Evolutionary conservation across 2,888 invertebrate species (phyloP), one percentile per base, ranked within the genome.

Genomic region (Plagodis pulveraria): DNA sequence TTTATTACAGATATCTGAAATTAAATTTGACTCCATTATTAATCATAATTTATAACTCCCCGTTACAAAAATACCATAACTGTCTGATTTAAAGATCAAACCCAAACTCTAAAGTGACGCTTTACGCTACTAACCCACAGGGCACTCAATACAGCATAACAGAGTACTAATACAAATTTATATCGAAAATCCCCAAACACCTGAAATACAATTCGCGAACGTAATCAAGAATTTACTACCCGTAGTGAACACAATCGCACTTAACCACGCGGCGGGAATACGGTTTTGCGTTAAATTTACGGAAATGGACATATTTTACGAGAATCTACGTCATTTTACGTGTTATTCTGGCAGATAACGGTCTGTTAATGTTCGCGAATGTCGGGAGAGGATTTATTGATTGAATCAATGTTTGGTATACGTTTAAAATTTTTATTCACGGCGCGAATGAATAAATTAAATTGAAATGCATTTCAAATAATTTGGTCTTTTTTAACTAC

Each of bases 181-280:
- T 10, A 9, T 8, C 40, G 40, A 50, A 12, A 33, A 50, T 6
- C 50, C 41, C n/a, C 8, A 50, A 49, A 11, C 34, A 1, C 11
- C 34, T 50, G 34, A 50, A 41, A 34, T 40, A 34, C n/a, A 10
- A 50, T 33, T 11, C 0, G 5, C 33, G 56, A 53, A 48, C 9
- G 38, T 57, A 62, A 62, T 54, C 53, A 62, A 53, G 45, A 54
- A 57, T 62, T 62, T 57, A 62, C 57, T 57, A 35, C 53, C 35
- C 22, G 7, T 50, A 44, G 52, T 33, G 22, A 22, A 22, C 40
- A 43, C 56, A 53, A 58, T 58, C 58, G 53, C 58, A 53, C 49
- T 36, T 54, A 35, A 10, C 53, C 58, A 58, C 45, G 41, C 38
- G 42, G 34, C 10, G 44, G 43, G 34, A 62, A 45, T 53, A 50